phyloP scores from a whole-genome alignment of 1,140 invertebrate genomes.

The Drosophila albomicans region DNA sequence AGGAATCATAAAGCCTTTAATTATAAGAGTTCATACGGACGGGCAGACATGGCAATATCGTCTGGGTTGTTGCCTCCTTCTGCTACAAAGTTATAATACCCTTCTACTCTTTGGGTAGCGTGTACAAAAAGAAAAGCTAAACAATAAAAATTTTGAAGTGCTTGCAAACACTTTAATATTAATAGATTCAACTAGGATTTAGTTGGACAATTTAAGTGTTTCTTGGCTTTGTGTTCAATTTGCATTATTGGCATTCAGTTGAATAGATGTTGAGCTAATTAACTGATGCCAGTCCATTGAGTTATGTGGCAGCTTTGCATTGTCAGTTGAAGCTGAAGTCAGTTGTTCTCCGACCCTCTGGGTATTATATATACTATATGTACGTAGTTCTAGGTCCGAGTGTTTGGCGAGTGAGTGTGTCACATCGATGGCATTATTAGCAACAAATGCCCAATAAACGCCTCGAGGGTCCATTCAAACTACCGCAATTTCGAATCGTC shows the following conservation, averaged over 20 bases:
- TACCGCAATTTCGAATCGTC: constrained; percentile 57
- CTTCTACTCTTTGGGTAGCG: no score
- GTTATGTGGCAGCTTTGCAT: not conserved
- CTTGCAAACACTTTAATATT: no score
- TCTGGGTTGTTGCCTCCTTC: no score
- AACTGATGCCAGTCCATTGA: constrained; percentile 6
- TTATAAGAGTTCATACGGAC: no score
- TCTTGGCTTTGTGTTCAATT: not conserved
- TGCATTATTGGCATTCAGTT: not conserved
- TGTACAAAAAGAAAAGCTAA: no score
- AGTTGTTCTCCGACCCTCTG: not conserved
- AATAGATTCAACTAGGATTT: no score
- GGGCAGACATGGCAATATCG: no score
- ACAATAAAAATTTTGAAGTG: no score
- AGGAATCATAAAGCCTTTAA: no score
- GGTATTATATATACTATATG: constrained; percentile 54
- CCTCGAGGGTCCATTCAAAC: constrained; percentile 28
- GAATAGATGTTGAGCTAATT: not conserved
- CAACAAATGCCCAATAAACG: constrained; percentile 71
- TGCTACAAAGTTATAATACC: no score
- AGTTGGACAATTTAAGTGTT: no score
- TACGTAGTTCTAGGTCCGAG: no score
- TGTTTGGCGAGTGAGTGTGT: constrained; percentile 44
- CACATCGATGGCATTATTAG: constrained; percentile 80
- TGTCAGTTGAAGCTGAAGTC: not conserved